Evolutionary conservation across 1,140 invertebrate genomes (phyloP).

Genomic region (Trichonephila clavata): DNA sequence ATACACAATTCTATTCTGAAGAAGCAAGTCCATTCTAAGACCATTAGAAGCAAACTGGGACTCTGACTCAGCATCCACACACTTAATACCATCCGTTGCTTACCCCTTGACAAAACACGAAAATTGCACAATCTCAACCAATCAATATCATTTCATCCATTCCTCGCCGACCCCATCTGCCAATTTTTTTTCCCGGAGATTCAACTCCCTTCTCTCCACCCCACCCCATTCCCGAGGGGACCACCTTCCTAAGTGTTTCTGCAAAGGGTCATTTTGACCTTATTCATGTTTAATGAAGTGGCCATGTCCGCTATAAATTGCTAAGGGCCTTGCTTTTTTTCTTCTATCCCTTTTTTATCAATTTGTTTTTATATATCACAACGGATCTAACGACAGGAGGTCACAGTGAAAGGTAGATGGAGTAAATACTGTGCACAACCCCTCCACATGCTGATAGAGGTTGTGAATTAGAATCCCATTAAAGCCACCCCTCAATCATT

Average conservation of each 20-base stretch:
- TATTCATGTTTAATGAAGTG: conserved; percentile 67
- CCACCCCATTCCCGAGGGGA: not conserved
- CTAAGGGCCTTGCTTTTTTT: not conserved
- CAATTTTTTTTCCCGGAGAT: not conserved
- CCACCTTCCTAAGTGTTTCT: not conserved
- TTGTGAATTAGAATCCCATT: not conserved
- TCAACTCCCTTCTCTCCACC: not conserved
- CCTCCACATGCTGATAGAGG: not conserved
- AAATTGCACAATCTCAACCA: not conserved
- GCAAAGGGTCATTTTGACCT: conserved; percentile 44
- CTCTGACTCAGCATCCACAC: not conserved
- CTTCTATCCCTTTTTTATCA: not conserved
- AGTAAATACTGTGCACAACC: not conserved
- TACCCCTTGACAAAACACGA: not conserved
- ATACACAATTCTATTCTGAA: too few relatives aligned
- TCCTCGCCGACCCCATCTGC: not conserved
- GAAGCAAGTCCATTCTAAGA: too few relatives aligned
- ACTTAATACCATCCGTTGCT: not conserved
- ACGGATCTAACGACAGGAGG: not conserved
- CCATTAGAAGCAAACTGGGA: not conserved
- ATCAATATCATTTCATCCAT: conserved; percentile 5
- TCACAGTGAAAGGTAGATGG: not conserved
- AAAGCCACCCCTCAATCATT: not conserved
- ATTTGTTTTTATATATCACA: not conserved
- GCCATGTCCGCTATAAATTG: conserved; percentile 46